Conservation (phyloP, 2,888 invertebrate genomes). For the Drosophila pseudotalamancana region DNA sequence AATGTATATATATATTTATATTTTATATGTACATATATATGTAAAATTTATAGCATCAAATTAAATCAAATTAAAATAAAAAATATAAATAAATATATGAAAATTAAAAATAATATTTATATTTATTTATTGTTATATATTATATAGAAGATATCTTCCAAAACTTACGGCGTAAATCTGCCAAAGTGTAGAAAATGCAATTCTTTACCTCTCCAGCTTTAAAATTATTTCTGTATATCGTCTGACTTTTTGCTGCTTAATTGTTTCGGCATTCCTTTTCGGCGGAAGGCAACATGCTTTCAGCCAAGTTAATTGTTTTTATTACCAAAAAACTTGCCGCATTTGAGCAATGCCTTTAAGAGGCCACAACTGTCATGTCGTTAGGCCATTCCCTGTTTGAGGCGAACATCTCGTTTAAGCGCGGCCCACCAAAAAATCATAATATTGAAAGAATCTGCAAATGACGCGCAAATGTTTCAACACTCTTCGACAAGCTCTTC, state of each 20-base stretch:
- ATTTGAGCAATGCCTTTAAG: constrained; percentile 61
- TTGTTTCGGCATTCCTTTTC: constrained; percentile 39
- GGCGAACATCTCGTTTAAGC: constrained; percentile 65
- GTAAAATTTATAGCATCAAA: too few species aligned
- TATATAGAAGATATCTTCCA: too few species aligned
- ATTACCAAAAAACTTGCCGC: constrained; percentile 43
- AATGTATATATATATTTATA: too few species aligned
- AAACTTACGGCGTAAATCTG: too few species aligned
- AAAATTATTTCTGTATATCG: constrained; percentile 49
- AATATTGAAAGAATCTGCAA: constrained; percentile 81
- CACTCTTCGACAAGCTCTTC: constrained; percentile 55
- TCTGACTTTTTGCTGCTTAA: constrained; percentile 32
- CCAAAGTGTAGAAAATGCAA: not conserved
- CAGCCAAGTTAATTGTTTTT: constrained; percentile 19
- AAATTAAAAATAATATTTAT: too few species aligned
- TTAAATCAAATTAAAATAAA: too few species aligned
- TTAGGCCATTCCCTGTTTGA: constrained; percentile 53
- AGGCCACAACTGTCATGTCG: constrained; percentile 58
- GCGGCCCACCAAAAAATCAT: constrained; percentile 53
- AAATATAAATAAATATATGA: too few species aligned
- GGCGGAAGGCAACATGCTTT: constrained; percentile 21
- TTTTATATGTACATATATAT: too few species aligned
- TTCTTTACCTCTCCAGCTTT: not conserved
- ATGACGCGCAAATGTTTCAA: constrained; percentile 81
- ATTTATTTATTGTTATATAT: too few species aligned